These are phyloP conservation scores for Neodiprion pinetum DNA, from an alignment of 1,140 invertebrate genomes.

Conservation along the genomic window DNA sequence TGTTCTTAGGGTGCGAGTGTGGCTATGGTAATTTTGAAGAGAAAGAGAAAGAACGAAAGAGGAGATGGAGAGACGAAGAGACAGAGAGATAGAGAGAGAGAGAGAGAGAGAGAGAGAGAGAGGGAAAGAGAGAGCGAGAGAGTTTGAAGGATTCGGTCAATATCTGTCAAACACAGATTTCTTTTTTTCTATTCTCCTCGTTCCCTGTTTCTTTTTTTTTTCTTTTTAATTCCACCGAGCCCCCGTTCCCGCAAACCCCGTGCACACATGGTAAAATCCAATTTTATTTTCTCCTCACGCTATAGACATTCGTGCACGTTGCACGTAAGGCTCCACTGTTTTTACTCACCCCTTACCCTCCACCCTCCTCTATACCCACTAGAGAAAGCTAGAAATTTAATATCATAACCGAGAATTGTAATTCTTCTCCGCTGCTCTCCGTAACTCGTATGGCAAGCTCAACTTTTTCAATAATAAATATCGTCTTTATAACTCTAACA, in stretches of 20 bases:
- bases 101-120: background rate
- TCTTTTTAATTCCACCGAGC: background rate
- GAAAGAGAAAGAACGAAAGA: conserved; percentile 16
- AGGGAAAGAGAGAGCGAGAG: background rate
- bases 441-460: no score
- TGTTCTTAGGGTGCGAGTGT: conserved; percentile 42
- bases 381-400: no score
- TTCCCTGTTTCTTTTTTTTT: background rate
- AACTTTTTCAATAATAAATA: no score
- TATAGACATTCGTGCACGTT: background rate
- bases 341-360: no score
- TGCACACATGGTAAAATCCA: background rate
- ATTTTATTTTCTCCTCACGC: background rate
- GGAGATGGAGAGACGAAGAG: conserved; percentile 12
- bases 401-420: no score
- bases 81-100: background rate
- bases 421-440: no score
- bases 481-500: no score
- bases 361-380: no score
- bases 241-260: background rate
- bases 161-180: conserved; percentile 9
- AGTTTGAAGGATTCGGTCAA: background rate
- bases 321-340: background rate
- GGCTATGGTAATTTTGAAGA: conserved; percentile 53
- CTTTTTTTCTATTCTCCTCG: background rate